Base-by-base conservation (phyloP, 2,113 vertebrate genomes). In the Nothobranchius furzeri region DNA sequence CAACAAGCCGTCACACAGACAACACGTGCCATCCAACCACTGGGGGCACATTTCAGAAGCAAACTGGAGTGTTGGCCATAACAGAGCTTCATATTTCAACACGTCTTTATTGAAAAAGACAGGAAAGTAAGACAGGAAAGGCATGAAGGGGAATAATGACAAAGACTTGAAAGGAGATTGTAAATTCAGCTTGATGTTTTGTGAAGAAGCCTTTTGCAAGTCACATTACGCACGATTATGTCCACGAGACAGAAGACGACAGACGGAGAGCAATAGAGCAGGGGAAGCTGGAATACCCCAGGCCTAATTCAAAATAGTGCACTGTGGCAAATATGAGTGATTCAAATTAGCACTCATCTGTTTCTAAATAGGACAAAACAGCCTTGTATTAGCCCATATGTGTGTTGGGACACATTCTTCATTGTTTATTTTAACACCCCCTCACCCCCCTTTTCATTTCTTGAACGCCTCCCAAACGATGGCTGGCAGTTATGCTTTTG, bases 1-100 rank as follows among this genome's bases (percentile, higher is more conserved):
- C 60, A 57, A 73, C 52, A 20, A 77, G 87, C 71, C 53, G 17
- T 15, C 55, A 17, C 48, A 7, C 83, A 71, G 77, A 73, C 79
- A 48, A 64, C 85, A 78, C 60, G 55, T 60, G 68, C 35, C 42
- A 46, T 62, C 50, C 68, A 25, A 84, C 84, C 94, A 95, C 95
- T 94, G 90, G 89, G 90, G 93, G 90, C 93, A 94, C 92, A 79
- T 94, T 94, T 94, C 92, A 94, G 94, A 91, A 94, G 93, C 83
- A 95, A 86, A 94, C 93, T 93, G 93, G 91, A 88, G 93, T 94
- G 95, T 61, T 42, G 90, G 93, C 92, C 93, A 94, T 96, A 95
- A 96, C 96, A 94, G 90, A 92, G 94, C 95, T 96, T 95, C 94
- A 96, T 95, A 96, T 96, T 94, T 96, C 95, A 95, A 95, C 93